phyloP scores from a whole-genome alignment of 2,113 vertebrate species.

The Myanophis thanlyinensis region DNA sequence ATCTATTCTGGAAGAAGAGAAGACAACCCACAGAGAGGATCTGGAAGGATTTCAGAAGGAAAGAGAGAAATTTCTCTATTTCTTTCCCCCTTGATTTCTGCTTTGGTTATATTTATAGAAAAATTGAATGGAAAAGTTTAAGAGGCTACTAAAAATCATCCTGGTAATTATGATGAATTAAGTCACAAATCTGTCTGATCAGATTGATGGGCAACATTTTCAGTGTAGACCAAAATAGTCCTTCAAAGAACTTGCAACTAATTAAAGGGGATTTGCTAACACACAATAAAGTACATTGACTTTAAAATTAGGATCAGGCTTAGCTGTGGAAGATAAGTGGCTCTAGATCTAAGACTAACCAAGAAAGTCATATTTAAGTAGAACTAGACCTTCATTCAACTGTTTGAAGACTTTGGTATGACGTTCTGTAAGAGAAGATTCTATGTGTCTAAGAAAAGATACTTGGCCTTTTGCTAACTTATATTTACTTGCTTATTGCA shows the following conservation, averaged over 20 bases:
- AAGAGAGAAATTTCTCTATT: background rate
- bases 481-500: background rate
- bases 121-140: background rate
- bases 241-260: background rate
- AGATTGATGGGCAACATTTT: background rate
- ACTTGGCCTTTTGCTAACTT: background rate
- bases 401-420: background rate
- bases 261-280: background rate
- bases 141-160: background rate
- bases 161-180: background rate
- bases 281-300: too few species aligned
- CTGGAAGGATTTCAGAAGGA: background rate
- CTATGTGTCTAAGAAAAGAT: background rate
- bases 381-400: background rate
- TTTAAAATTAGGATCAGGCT: background rate
- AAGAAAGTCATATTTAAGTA: background rate
- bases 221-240: background rate
- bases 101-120: background rate
- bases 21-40: background rate
- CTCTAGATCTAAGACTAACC: background rate
- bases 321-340: background rate
- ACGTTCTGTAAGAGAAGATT: background rate
- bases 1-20: constrained; percentile 17
- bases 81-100: background rate
- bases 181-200: background rate